Evolutionary conservation across 2,888 invertebrate genomes (phyloP).

Genomic region (Onchidella celtica): DNA sequence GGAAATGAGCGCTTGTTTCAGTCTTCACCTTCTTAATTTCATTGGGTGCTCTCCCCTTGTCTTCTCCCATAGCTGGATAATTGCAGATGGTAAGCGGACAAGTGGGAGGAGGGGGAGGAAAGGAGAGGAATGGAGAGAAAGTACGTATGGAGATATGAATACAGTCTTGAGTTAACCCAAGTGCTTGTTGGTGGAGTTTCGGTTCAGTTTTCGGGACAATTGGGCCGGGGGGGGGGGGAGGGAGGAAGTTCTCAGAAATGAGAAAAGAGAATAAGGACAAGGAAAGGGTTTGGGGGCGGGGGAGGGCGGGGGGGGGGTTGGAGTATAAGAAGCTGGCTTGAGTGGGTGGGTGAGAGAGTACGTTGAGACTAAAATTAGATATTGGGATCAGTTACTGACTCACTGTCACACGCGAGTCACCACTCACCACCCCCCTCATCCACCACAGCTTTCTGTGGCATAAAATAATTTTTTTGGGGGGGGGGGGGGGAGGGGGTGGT

Average conservation of each 20-base stretch:
- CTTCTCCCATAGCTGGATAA: slow-evolving; percentile 17
- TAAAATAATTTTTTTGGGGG: no score
- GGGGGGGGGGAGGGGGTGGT: no score
- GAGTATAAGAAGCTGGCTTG: no score
- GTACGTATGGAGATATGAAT: not conserved
- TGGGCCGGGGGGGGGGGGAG: not conserved
- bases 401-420: no score
- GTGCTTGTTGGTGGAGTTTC: no score
- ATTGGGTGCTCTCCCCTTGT: not conserved
- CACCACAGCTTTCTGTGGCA: no score
- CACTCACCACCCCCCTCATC: no score
- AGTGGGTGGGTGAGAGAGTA: no score
- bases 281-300: not conserved
- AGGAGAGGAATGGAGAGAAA: not conserved
- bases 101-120: not conserved
- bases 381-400: no score
- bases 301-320: not conserved
- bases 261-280: not conserved
- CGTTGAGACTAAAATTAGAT: no score
- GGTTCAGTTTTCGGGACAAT: no score
- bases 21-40: slow-evolving; percentile 45
- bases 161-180: no score
- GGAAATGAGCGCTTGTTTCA: slow-evolving; percentile 45
- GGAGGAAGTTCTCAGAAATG: not conserved
- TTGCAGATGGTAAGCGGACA: not conserved